Evolutionary conservation across 2,888 invertebrate genomes (phyloP), one percentile per base, ranked within the genome.

Genomic region (Dasypolia templi): DNA sequence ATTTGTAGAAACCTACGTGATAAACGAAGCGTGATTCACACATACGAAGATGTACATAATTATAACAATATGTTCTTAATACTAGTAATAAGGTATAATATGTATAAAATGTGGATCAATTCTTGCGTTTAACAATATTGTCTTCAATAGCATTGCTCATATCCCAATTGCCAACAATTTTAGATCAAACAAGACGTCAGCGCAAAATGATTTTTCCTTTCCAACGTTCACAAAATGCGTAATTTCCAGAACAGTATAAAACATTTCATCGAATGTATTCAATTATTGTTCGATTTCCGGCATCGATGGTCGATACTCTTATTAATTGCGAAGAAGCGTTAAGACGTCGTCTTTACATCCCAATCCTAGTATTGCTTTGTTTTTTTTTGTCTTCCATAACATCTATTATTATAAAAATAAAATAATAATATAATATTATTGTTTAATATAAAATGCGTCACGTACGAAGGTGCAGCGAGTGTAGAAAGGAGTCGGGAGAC

Each of bases 71-170:
- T 91, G 82, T 86, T 88, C 92, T 93, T 93, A 93, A 86, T 75
- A 86, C 92, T 93, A 92, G 89, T 90, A 91, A 91, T 86, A 91
- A 87, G 88, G 86, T 89, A 88, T 88, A 87, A 84, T 87, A 88
- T 77, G 84, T 93, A 93, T 94, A 95, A 94, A 95, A 95, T 94
- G 95, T 95, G 94, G 92, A 95, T 93, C 92, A 94, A 92, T 91
- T 92, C 91, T 94, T 94, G 94, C 92, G 87, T 93, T 92, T 93
- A 96, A 95, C 95, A 96, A 95, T 96, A 96, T 96, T 96, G 96
- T 96, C 96, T 93, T 95, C 89, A 89, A 91, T 95, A 94, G 92
- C 94, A 94, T 95, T 94, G 93, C 94, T 94, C 92, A 90, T 89
- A 90, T 92, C 85, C 90, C 87, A 89, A 89, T 87, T 88, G 85